Conservation (phyloP, 2,113 vertebrate genomes). For the Lanius collurio region DNA sequence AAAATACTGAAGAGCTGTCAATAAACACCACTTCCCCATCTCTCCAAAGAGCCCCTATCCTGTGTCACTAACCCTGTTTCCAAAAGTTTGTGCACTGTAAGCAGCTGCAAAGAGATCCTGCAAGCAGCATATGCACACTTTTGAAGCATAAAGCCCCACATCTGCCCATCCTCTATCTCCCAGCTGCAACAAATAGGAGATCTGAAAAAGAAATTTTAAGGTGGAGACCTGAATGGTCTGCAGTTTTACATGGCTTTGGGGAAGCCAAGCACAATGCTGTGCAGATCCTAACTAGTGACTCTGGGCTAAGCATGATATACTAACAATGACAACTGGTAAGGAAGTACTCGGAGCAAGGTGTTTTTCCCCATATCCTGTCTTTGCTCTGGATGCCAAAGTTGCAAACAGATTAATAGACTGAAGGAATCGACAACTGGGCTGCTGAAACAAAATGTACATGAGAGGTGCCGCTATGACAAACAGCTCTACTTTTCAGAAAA, state of each 20-base stretch:
- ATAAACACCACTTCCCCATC: neutral
- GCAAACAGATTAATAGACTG: neutral
- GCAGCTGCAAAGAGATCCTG: neutral
- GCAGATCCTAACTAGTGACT: neutral
- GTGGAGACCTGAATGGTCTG: neutral
- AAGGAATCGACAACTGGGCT: neutral
- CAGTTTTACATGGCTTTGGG: neutral
- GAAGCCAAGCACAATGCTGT: neutral
- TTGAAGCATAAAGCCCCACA: neutral
- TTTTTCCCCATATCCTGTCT: neutral
- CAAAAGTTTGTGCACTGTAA: neutral
- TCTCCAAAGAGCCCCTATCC: neutral
- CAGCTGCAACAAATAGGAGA: neutral
- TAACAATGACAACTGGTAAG: neutral
- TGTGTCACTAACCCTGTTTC: neutral
- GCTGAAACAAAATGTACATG: neutral
- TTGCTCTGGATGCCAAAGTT: neutral
- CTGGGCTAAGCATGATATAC: neutral
- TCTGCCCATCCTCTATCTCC: neutral
- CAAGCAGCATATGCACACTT: neutral
- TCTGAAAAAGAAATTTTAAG: neutral
- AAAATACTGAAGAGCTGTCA: neutral
- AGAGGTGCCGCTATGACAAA: neutral
- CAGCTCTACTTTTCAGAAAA: neutral
- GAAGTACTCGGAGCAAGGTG: neutral